Evolutionary conservation across 2,797 vertebrate species (phyloP), one percentile per base, ranked within the genome.

Genomic region (Hipposideros larvatus): DNA sequence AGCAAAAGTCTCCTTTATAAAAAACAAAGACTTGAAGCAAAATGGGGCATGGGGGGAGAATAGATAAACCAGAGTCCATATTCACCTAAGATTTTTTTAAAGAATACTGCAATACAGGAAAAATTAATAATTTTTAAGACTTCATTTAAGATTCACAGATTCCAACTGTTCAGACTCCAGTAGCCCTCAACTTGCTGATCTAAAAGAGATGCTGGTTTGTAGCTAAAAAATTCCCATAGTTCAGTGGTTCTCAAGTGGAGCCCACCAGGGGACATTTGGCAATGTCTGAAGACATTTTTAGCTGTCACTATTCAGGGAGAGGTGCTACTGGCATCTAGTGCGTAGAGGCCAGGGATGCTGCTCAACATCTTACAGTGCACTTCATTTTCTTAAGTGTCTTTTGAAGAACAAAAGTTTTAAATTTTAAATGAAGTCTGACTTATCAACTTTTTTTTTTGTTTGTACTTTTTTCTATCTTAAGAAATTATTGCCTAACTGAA

Each of bases 11-110:
- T 94, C 26, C 71, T 90, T 48, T 80, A n/a, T 46, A 46, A 87
- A 92, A 34, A 75, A 90, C 46, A 96, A 65, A 91, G 66, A 26
- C 37, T 96, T 66, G 80, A 87, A 97, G 95, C 97, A 97, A 96
- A 80, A 26, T 9, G 8, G 53, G 5, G 51, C 1, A 21, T 3
- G 57, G 48, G 2, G 34, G 4, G 1, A 31, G 61, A 18, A 53
- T 0, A 61, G 37, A 61, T 43, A 7, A 63, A 34, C 85, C 3
- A 31, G 46, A 55, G 34, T 55, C 63, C 41, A 19, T 31, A 43
- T 13, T 91, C 18, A 9, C 61, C 37, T 10, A 57, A 83, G n/a
- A 55, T 59, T 90, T 90, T 31, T 82, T 73, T 79, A 21, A 91
- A 86, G 31, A 92, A 75, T 48, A 65, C 22, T 37, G 15, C 28